phyloP scores from a whole-genome alignment of 92 coral and sea anemone genomes.

The Montipora capitata region DNA sequence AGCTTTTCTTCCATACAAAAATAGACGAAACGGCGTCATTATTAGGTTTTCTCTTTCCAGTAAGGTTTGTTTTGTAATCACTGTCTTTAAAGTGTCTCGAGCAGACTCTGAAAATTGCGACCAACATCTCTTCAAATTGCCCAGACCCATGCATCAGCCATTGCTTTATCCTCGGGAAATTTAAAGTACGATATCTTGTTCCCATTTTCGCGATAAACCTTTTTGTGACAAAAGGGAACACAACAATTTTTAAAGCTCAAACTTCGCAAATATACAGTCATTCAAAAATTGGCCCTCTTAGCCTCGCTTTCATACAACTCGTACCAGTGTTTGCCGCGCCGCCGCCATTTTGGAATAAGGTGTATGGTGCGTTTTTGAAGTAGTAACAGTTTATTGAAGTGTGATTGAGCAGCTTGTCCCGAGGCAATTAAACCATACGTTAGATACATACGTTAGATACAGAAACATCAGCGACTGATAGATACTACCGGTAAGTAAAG shows the following conservation, averaged over 20 bases:
- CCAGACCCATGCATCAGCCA: slow-evolving; percentile 68
- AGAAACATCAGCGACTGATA: no score
- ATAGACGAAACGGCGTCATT: background rate
- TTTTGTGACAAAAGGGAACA: slow-evolving; percentile 79
- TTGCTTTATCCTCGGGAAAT: slow-evolving; percentile 65
- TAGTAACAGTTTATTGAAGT: no score
- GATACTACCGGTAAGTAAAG: no score
- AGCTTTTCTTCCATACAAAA: no score
- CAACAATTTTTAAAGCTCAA: slow-evolving; percentile 42
- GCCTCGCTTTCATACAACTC: slow-evolving; percentile 11
- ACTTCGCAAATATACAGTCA: background rate
- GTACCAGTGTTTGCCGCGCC: slow-evolving; percentile 33
- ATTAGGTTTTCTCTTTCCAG: slow-evolving; percentile 41
- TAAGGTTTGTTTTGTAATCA: slow-evolving; percentile 31
- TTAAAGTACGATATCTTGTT: slow-evolving; percentile 67
- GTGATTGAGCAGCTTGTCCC: no score
- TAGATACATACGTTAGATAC: no score
- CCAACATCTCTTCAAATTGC: slow-evolving; percentile 85
- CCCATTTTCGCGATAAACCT: slow-evolving; percentile 69
- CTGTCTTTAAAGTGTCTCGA: slow-evolving; percentile 75
- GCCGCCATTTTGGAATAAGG: slow-evolving; percentile 29
- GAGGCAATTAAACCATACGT: no score
- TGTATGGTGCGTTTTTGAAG: no score
- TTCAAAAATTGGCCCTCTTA: slow-evolving; percentile 12
- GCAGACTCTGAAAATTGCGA: slow-evolving; percentile 68